phyloP scores from a whole-genome alignment of 2,113 vertebrate genomes.

The Sylvicapra grimmia region DNA sequence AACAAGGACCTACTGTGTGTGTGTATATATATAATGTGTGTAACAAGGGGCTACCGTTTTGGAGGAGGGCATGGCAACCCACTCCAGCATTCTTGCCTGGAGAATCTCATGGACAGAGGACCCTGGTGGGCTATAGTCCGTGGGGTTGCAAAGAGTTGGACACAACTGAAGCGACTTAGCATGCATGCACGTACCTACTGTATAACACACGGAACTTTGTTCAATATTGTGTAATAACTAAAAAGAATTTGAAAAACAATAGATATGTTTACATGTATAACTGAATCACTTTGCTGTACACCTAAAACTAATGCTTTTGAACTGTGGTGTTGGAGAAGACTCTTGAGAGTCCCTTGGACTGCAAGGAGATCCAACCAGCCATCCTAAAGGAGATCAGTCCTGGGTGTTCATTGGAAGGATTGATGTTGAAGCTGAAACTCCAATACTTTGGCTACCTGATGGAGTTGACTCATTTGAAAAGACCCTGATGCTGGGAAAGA shows the following conservation, averaged over 20 bases:
- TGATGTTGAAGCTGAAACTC: too few species aligned
- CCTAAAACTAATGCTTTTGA: background rate
- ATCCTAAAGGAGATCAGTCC: too few species aligned
- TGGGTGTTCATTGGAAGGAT: too few species aligned
- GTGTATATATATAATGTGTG: background rate
- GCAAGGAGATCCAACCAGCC: too few species aligned
- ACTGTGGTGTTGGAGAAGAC: too few species aligned
- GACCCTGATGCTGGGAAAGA: too few species aligned
- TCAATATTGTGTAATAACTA: background rate
- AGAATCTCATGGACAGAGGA: background rate
- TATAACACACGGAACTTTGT: background rate
- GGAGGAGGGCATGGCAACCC: background rate
- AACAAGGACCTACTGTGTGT: background rate
- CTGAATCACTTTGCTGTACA: background rate
- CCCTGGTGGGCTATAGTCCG: background rate
- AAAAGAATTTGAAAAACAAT: background rate
- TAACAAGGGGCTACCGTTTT: fast-evolving
- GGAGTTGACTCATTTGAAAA: too few species aligned
- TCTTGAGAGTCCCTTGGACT: too few species aligned
- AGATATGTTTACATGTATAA: background rate
- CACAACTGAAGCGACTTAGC: background rate
- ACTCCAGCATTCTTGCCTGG: background rate
- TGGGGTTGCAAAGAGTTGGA: background rate
- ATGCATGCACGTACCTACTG: background rate
- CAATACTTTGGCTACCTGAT: too few species aligned